Evolutionary conservation across 2,888 invertebrate genomes (phyloP).

Genomic region (Noctua fimbriata): DNA sequence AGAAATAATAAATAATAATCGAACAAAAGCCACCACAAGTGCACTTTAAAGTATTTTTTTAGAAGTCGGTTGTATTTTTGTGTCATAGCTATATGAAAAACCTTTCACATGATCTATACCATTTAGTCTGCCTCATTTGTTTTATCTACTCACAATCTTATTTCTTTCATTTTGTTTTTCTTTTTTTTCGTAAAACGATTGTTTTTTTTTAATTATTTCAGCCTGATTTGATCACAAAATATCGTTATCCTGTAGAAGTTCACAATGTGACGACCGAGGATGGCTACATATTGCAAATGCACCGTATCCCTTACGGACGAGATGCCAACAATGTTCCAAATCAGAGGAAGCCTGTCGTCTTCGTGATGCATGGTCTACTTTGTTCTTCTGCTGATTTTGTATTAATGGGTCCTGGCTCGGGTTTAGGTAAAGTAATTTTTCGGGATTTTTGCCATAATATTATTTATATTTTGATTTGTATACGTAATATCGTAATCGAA

Average conservation of each 20-base stretch:
- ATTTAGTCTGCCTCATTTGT: background rate
- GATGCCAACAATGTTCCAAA: slow-evolving; percentile 82
- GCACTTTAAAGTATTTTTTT: too few species aligned
- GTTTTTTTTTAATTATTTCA: slow-evolving; percentile 15
- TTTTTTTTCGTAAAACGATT: too few species aligned
- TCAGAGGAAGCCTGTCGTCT: slow-evolving; percentile 89
- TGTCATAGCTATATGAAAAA: too few species aligned
- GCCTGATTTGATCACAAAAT: slow-evolving; percentile 88
- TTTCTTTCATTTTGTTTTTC: slow-evolving; percentile 68
- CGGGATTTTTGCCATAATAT: background rate
- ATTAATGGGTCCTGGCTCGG: slow-evolving; percentile 92
- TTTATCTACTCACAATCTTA: background rate
- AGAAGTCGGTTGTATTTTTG: too few species aligned
- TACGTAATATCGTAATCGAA: background rate
- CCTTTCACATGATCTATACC: too few species aligned
- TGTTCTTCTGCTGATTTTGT: slow-evolving; percentile 94
- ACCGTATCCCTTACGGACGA: slow-evolving; percentile 92
- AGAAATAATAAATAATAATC: too few species aligned
- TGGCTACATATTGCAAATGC: slow-evolving; percentile 94
- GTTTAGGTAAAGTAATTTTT: slow-evolving; percentile 90
- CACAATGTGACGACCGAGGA: slow-evolving; percentile 93
- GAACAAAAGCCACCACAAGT: too few species aligned
- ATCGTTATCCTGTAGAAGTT: slow-evolving; percentile 92
- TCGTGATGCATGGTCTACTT: slow-evolving; percentile 93
- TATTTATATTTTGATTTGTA: background rate